Conservation (phyloP, 1,140 invertebrate species). For the Metaphire vulgaris region DNA sequence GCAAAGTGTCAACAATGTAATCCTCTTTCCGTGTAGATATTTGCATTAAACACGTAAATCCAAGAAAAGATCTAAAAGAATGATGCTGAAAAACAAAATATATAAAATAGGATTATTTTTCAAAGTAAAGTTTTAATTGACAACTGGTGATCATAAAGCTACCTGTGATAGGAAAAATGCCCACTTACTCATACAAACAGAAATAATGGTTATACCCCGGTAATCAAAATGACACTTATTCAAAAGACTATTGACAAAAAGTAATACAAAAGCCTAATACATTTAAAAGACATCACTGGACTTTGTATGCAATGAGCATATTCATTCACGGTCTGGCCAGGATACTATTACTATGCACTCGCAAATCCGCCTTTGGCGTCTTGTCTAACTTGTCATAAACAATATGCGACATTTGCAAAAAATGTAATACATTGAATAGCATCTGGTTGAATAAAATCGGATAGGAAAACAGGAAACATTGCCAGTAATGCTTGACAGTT, state of each 20-base stretch:
- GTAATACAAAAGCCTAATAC: too few relatives aligned
- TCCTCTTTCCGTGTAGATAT: slow-evolving; percentile 80
- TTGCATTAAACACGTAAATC: slow-evolving; percentile 88
- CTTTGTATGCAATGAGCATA: too few relatives aligned
- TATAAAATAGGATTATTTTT: background rate
- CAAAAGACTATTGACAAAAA: background rate
- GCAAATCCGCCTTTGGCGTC: too few relatives aligned
- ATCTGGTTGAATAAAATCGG: too few relatives aligned
- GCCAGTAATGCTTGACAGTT: too few relatives aligned
- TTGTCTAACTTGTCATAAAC: too few relatives aligned
- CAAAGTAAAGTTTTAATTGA: background rate
- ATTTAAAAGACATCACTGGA: too few relatives aligned
- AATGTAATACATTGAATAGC: too few relatives aligned
- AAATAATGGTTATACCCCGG: background rate
- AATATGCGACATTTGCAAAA: too few relatives aligned
- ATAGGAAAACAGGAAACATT: too few relatives aligned
- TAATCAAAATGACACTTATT: background rate
- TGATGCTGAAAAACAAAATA: slow-evolving; percentile 60
- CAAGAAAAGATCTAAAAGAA: slow-evolving; percentile 69
- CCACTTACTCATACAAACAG: background rate
- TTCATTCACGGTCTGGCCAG: too few relatives aligned
- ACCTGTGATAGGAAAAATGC: background rate
- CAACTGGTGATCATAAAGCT: background rate
- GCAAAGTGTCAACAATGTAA: slow-evolving; percentile 83
- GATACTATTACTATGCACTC: too few relatives aligned